These are phyloP conservation scores for Parambassis ranga DNA, from an alignment of 2,797 vertebrate species.

Conservation along the genomic window DNA sequence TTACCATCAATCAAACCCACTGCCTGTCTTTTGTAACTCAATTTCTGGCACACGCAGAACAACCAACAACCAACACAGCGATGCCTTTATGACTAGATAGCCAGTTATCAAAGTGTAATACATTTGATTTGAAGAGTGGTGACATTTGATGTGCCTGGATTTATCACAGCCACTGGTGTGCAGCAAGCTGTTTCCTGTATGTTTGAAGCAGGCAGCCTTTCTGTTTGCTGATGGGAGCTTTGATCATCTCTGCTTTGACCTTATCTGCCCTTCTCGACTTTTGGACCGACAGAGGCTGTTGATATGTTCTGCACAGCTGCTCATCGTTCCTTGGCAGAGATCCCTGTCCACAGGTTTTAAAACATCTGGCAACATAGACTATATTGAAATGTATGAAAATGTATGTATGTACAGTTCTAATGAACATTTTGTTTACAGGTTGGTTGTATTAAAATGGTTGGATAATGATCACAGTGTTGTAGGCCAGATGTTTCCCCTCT, in stretches of 20 bases:
- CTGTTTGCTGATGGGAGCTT: not conserved
- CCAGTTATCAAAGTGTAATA: not conserved
- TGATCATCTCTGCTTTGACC: slow-evolving; percentile 28
- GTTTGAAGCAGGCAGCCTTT: slow-evolving; percentile 18
- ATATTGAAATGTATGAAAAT: too few relatives aligned
- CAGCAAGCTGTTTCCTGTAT: not conserved
- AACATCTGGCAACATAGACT: not conserved
- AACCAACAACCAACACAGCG: not conserved
- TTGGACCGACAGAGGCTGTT: not conserved
- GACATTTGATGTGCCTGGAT: slow-evolving; percentile 17
- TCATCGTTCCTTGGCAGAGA: not conserved
- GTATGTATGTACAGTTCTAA: not conserved
- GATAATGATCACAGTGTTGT: too few relatives aligned
- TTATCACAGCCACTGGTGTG: not conserved
- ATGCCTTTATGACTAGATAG: not conserved
- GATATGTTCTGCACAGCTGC: slow-evolving; percentile 5
- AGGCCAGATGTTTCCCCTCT: too few relatives aligned
- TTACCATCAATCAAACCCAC: not conserved
- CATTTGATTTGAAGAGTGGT: not conserved
- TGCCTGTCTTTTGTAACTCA: not conserved
- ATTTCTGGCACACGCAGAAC: not conserved
- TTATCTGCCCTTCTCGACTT: slow-evolving; percentile 6
- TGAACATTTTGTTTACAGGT: not conserved
- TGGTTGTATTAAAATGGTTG: too few relatives aligned
- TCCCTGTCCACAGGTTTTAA: not conserved